Evolutionary conservation across 2,888 invertebrate genomes (phyloP).

Genomic region (Yponomeuta evonymella): DNA sequence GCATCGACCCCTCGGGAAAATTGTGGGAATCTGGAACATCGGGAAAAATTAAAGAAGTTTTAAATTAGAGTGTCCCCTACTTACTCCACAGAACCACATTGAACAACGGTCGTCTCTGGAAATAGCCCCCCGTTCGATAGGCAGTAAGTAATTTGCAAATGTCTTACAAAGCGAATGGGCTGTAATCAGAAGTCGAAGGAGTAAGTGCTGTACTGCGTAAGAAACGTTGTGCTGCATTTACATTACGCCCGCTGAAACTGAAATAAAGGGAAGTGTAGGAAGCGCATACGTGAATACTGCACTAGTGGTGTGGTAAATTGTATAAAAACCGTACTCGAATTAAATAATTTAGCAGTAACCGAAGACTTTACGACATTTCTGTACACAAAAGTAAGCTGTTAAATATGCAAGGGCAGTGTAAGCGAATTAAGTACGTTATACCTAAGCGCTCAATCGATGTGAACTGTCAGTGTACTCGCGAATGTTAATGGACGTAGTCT

Average conservation of each 20-base stretch:
- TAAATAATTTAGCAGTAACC: too few relatives aligned
- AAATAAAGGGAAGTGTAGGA: not conserved
- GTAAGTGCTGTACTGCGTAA: constrained; percentile 5
- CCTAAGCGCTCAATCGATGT: too few relatives aligned
- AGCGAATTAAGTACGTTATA: not conserved
- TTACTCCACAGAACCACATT: not conserved
- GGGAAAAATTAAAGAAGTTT: not conserved
- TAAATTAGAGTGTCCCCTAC: not conserved
- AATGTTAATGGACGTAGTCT: not conserved
- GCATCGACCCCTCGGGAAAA: too few relatives aligned
- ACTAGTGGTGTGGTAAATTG: not conserved
- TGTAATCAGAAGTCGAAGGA: constrained; percentile 34
- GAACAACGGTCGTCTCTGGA: constrained; percentile 12
- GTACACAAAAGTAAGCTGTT: too few relatives aligned
- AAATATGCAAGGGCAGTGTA: not conserved
- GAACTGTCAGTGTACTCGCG: not conserved
- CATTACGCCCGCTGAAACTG: not conserved
- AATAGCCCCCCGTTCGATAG: constrained; percentile 25
- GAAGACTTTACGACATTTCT: too few relatives aligned
- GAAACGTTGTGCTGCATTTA: not conserved
- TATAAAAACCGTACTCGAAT: too few relatives aligned
- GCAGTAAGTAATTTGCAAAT: constrained; percentile 37
- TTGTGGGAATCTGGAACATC: too few relatives aligned
- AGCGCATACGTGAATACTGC: not conserved
- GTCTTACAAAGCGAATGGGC: constrained; percentile 25